Base-by-base conservation (phyloP, 2,888 invertebrate genomes). In the Polia nebulosa region DNA sequence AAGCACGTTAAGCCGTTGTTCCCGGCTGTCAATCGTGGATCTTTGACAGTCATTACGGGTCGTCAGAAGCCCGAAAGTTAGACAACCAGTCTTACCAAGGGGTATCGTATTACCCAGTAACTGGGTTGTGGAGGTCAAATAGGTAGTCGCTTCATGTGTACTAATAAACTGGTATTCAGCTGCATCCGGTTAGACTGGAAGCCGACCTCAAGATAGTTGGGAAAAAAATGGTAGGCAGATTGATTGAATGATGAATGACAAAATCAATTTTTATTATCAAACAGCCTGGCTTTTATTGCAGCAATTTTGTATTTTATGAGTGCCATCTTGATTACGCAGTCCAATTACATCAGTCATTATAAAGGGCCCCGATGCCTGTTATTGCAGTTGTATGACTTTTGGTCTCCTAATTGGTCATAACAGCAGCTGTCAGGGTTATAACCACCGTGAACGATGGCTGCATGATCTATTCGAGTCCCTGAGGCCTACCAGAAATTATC, bases 371-470 rank as follows among this genome's bases (percentile, higher is more conserved):
- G 51, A 62, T 79, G 75, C 64, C 67, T 73, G 73, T 80, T 80
- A 82, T 77, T 76, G 75, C 77, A 76, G 76, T 62, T 64, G 39
- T 45, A 39, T 61, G 56, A 68, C 55, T 56, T 72, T 66, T 39
- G 22, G 36, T 44, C 15, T 29, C 41, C 9, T 72, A 20, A 62
- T 62, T 61, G 68, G 32, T 61, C 41, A 44, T 29, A 44, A 52
- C 20, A 39, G 25, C 69, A 69, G 73, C 51, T 69, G 74, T 36
- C 36, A 36, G 29, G 29, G 25, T 36, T 41, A 51, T 52, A 20
- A 20, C 58, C 34, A 44, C 17, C 17, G 51, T 13, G 11, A 17
- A 44, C 20, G 27, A 34, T 7, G 51, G 39, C 52, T 36, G 36
- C 44, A 52, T 73, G 20, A 69, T 73, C 22, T 45, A 25, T 63